Percentiles rank a stretch among this genome's conserved stretches.
Evolutionary conservation across 2,113 vertebrate species (phyloP).

Genomic region (Amblyopsis rosae): DNA sequence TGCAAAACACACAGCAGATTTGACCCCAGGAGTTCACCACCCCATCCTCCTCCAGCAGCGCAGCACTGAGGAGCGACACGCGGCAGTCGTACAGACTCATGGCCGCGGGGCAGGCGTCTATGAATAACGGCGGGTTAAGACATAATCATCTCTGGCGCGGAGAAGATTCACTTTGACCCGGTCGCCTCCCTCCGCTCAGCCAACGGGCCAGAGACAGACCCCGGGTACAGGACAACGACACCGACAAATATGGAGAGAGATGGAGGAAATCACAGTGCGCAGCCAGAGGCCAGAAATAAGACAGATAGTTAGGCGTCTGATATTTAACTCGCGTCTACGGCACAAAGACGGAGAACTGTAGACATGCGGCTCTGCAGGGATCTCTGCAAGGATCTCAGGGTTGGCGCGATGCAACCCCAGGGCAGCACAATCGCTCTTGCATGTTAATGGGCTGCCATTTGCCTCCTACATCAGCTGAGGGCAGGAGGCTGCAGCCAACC

Average conservation of each 20-base stretch:
- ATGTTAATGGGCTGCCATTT: constrained; percentile 73
- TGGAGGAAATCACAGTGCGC: constrained; percentile 63
- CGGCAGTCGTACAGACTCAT: constrained; percentile 59
- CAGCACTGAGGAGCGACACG: constrained; percentile 24
- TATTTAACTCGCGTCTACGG: constrained; percentile 68
- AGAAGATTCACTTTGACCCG: constrained; percentile 80
- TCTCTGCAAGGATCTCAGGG: constrained; percentile 37
- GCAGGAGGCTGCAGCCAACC: constrained; percentile 56
- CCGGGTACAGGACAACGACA: constrained; percentile 48
- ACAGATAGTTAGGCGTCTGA: constrained; percentile 53
- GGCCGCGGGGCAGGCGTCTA: constrained; percentile 67
- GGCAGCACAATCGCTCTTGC: constrained; percentile 66
- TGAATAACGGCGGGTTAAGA: constrained; percentile 77
- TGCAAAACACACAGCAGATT: constrained; percentile 39
- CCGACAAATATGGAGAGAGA: constrained; percentile 44
- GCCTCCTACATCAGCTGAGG: constrained; percentile 68
- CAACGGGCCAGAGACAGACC: constrained; percentile 61
- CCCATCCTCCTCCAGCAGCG: constrained; percentile 12
- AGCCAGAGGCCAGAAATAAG: constrained; percentile 64
- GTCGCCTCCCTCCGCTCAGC: constrained; percentile 69
- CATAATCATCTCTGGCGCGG: constrained; percentile 75
- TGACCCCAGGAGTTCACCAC: constrained; percentile 49
- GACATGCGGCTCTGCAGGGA: constrained; percentile 40
- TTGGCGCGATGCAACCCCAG: constrained; percentile 53
- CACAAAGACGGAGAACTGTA: constrained; percentile 61